A percentile compares a stretch with the other conserved stretches of the same genome.
These are phyloP conservation scores for Lepus timidus DNA, from an alignment of 2,113 vertebrate species.

Conservation along the genomic window DNA sequence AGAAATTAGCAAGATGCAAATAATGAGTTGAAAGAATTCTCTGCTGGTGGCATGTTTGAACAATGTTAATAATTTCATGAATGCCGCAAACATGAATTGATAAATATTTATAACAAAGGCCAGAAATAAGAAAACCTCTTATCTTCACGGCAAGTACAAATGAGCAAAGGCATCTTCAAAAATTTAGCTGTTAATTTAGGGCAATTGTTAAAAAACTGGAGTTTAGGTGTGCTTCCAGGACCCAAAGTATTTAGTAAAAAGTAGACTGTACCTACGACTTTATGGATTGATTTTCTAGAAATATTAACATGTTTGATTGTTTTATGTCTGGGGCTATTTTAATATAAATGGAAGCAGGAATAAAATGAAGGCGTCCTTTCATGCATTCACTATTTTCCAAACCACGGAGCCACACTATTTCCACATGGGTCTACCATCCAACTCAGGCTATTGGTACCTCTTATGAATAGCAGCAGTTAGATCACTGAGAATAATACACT, in stretches of 20 bases:
- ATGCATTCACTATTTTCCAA: not conserved
- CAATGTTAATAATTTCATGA: not conserved
- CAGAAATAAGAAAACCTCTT: not conserved
- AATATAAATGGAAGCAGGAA: not conserved
- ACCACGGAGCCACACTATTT: not conserved
- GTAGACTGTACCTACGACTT: not conserved
- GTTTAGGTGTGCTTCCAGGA: not conserved
- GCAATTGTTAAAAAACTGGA: not conserved
- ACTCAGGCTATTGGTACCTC: not conserved
- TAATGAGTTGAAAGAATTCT: not conserved
- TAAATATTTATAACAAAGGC: not conserved
- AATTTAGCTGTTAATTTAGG: not conserved
- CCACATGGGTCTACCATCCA: not conserved
- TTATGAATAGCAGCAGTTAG: not conserved
- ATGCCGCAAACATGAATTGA: not conserved
- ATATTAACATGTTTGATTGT: not conserved
- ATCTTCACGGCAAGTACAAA: not conserved
- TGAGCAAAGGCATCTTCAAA: slow-evolving; percentile 20
- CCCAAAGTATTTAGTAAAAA: not conserved
- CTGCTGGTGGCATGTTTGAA: not conserved
- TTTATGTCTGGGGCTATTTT: not conserved
- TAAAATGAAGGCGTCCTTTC: fast-evolving
- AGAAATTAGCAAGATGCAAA: not conserved
- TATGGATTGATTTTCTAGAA: not conserved
- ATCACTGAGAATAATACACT: not conserved